Evolutionary conservation across 2,888 invertebrate species (phyloP).

Genomic region (Leptinotarsa juncta): DNA sequence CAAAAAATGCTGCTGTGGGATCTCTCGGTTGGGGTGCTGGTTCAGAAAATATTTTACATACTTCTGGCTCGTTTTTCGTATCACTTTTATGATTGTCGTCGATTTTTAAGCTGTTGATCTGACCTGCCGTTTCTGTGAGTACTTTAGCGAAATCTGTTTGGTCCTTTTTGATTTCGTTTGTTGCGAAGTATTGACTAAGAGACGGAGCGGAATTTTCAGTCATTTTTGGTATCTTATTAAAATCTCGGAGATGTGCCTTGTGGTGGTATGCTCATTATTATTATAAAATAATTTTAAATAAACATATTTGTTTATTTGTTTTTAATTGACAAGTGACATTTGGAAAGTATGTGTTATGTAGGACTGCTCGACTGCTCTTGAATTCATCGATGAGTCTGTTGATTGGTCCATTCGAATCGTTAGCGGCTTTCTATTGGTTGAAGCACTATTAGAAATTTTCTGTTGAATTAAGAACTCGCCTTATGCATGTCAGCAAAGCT

Average conservation of each 20-base stretch:
- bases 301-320: not conserved
- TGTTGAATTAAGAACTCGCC: no score
- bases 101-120: conserved; percentile 50
- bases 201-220: conserved; percentile 63
- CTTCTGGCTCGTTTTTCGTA: conserved; percentile 63
- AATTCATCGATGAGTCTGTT: no score
- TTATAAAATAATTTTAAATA: not conserved
- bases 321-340: not conserved
- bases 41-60: conserved; percentile 66
- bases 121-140: conserved; percentile 53
- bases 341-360: not conserved
- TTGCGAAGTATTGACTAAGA: conserved; percentile 71
- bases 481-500: no score
- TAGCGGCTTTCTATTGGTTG: no score
- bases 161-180: conserved; percentile 47
- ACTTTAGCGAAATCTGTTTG: conserved; percentile 53
- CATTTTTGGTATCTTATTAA: conserved; percentile 25
- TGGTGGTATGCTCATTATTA: not conserved
- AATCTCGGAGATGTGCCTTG: not conserved
- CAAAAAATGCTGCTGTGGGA: conserved; percentile 66
- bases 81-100: conserved; percentile 46
- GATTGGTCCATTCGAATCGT: no score
- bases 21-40: conserved; percentile 62
- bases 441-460: no score
- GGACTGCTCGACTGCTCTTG: no score